These are phyloP conservation scores for Prionailurus viverrinus DNA, from an alignment of 2,113 vertebrate species.

Conservation along the genomic window DNA sequence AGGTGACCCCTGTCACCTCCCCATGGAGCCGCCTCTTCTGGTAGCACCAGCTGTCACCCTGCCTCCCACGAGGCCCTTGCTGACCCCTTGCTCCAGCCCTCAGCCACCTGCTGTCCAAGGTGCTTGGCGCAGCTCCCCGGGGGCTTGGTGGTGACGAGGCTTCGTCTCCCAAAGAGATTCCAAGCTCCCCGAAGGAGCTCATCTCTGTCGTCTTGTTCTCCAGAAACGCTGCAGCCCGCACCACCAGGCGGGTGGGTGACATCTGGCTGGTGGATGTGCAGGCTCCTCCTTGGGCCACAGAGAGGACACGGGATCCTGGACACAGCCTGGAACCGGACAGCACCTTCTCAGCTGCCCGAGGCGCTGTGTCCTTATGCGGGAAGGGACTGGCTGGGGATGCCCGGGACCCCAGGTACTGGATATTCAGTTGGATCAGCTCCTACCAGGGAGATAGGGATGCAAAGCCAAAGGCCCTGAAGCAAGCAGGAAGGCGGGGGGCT, in stretches of 20 bases:
- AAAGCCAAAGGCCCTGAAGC: not conserved
- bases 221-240: not conserved
- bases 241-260: not conserved
- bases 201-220: not conserved
- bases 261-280: not conserved
- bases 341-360: not conserved
- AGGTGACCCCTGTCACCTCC: not conserved
- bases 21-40: not conserved
- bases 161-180: not conserved
- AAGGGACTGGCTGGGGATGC: not conserved
- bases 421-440: not conserved
- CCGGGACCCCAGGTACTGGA: not conserved
- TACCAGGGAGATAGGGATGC: no score
- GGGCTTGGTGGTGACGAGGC: no score
- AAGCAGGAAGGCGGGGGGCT: not conserved
- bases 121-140: accelerated
- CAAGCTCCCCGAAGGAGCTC: accelerated
- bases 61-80: not conserved
- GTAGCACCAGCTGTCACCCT: not conserved
- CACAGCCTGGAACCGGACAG: not conserved
- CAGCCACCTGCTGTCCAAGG: not conserved
- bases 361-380: accelerated
- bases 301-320: not conserved
- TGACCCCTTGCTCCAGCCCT: not conserved
- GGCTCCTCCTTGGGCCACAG: not conserved